Evolutionary conservation across 2,797 vertebrate species (phyloP).

Genomic region (Neostethus bicornis): DNA sequence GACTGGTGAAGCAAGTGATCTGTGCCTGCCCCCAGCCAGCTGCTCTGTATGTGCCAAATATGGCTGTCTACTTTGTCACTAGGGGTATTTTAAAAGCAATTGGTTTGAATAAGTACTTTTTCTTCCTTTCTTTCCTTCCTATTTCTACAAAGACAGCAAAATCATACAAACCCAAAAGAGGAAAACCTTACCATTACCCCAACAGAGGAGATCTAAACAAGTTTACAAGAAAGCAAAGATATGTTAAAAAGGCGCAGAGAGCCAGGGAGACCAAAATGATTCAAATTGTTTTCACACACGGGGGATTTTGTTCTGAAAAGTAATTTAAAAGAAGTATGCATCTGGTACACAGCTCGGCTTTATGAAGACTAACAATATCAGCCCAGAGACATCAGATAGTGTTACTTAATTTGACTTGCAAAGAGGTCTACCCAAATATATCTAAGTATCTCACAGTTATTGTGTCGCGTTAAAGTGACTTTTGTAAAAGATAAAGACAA

Average conservation of each 20-base stretch:
- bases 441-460: conserved; percentile 7
- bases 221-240: not conserved
- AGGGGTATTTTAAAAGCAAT: too few relatives aligned
- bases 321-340: not conserved
- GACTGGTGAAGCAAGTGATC: too few relatives aligned
- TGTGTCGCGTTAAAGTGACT: not conserved
- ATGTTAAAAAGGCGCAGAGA: not conserved
- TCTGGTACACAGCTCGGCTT: not conserved
- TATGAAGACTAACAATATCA: conserved; percentile 5
- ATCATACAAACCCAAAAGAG: not conserved
- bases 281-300: not conserved
- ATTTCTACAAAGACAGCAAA: not conserved
- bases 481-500: not conserved
- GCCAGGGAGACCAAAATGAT: not conserved
- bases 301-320: not conserved
- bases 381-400: conserved; percentile 3
- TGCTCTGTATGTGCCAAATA: too few relatives aligned
- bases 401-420: too few relatives aligned
- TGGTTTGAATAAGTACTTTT: not conserved
- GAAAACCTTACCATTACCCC: not conserved
- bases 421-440: conserved; percentile 24
- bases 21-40: too few relatives aligned
- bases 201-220: not conserved
- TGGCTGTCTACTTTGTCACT: too few relatives aligned
- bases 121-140: not conserved